Evolutionary conservation across 1,140 invertebrate species (phyloP), one percentile per base, ranked within the genome.

Genomic region (Drosophila baimaii): DNA sequence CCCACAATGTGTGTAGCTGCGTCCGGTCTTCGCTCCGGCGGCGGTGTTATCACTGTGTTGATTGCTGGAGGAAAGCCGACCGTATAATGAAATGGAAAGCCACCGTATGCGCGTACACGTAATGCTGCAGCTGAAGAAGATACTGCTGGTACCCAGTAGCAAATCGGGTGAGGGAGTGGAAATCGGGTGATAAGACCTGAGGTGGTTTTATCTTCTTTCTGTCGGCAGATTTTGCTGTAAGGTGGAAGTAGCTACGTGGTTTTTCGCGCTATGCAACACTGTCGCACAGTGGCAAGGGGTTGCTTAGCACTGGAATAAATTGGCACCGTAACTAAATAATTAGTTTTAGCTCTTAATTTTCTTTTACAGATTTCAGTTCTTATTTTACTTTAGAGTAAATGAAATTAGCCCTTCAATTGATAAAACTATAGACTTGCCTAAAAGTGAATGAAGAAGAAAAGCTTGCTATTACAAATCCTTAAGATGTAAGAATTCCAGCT

Each of bases 51-150:
- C 79, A 70, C 19, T 31, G n/a, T 31, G n/a, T 23, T 46, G 41
- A 41, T 58, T 59, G 52, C 73, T 66, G 62, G 65, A 43, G 15
- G 35, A 58, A 35, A 37, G 63, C n/a, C 73, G 61, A 55, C n/a
- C 5, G 47, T 12, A 3, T 73, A 77, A 64, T 71, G 70, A 82
- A 82, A 79, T 82, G 62, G 75, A 85, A 88, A 82, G 79, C 65
- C 57, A 33, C 12, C 51, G 43, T 51, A 49, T 2, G 7, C 43
- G 59, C 35, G n/a, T n/a, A 79, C 75, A 88, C 83, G 79, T 85
- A 88, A 88, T 65, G 31, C 69, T 43, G 12, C 21, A 47, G 15
- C 35, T 31, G 54, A 43, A 54, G 44, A 63, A 70, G 65, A 71
- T 31, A 37, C 46, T 25, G 51, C 54, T 39, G 65, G 7, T 7